Conservation (phyloP, 2,888 invertebrate genomes). For the Clepsis dumicolana region DNA sequence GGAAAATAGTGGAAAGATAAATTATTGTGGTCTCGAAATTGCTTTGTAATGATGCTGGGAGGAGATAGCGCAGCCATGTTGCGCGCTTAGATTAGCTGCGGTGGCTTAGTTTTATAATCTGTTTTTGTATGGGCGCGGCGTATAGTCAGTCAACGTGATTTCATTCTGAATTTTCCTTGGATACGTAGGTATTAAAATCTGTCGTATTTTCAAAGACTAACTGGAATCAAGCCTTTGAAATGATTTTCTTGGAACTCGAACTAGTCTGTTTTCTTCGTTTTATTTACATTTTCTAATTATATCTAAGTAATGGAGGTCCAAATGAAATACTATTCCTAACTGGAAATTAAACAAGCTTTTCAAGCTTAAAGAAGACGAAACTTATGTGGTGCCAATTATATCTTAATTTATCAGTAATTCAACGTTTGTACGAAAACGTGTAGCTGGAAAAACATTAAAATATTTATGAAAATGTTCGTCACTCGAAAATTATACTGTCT, state of each 20-base stretch:
- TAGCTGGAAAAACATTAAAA: not conserved
- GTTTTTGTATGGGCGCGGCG: not conserved
- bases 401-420: not conserved
- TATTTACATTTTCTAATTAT: too few relatives aligned
- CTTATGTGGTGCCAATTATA: too few relatives aligned
- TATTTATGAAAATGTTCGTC: not conserved
- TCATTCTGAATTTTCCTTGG: not conserved
- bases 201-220: not conserved
- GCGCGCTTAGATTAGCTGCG: not conserved
- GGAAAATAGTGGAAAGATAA: slow-evolving; percentile 18
- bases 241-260: not conserved
- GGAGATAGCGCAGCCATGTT: not conserved
- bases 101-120: slow-evolving; percentile 8
- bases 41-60: slow-evolving; percentile 3
- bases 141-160: not conserved
- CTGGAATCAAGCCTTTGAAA: not conserved
- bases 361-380: too few relatives aligned
- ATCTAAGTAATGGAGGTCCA: too few relatives aligned
- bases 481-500: too few relatives aligned
- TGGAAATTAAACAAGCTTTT: too few relatives aligned
- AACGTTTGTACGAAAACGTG: not conserved
- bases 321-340: too few relatives aligned
- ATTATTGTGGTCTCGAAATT: slow-evolving; percentile 4
- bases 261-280: not conserved
- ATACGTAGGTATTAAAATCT: not conserved